Evolutionary conservation across 2,113 vertebrate species (phyloP), one percentile per base, ranked within the genome.

Genomic region (Pseudorectes ferrugineus): DNA sequence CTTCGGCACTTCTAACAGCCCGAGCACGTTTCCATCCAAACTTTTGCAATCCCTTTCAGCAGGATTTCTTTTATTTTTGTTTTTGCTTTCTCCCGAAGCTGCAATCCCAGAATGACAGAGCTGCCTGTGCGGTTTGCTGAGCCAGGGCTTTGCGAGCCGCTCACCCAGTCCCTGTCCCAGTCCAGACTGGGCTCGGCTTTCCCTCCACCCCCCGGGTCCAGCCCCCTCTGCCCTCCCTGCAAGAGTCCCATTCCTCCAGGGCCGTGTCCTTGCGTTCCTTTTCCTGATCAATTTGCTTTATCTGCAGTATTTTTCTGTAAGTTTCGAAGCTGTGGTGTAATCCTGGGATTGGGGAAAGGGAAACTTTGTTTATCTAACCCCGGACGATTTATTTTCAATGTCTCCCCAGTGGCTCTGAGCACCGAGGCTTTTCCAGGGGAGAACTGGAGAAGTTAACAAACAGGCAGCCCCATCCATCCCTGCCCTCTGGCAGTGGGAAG

Each of bases 21-120:
- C 0, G 24, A 29, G 36, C 2, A 0, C 9, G 0, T 5, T 36
- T 29, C 12, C 6, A 26, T 14, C 20, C 29, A 9, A 52, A 70
- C 12, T 92, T 88, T 81, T 52, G 83, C 88, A 51, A 40, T 46
- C 15, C 2, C 10, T 55, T 57, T 40, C 23, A 1, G 1, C 0
- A 1, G 21, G 14, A 5, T 14, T 54, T 19, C 0, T 14, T 38
- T 10, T 10, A 3, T 9, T 49, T 51, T n/a, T n/a, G 6, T 5
- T 38, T 36, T 23, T 8, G 1, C 4, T 19, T 35, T 36, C 36
- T 33, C 35, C 36, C 5, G 19, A 4, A 65, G 54, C 12, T 7
- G 33, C 74, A 4, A 1, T 31, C 46, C 23, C 26, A 6, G 33
- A 33, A 12, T 0, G 21, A 24, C 61, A 8, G 57, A 14, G 70